A percentile compares a stretch with the other conserved stretches of the same genome.
These are phyloP conservation scores for Cataglyphis cursor DNA, from an alignment of 2,888 invertebrate genomes.

Conservation along the genomic window DNA sequence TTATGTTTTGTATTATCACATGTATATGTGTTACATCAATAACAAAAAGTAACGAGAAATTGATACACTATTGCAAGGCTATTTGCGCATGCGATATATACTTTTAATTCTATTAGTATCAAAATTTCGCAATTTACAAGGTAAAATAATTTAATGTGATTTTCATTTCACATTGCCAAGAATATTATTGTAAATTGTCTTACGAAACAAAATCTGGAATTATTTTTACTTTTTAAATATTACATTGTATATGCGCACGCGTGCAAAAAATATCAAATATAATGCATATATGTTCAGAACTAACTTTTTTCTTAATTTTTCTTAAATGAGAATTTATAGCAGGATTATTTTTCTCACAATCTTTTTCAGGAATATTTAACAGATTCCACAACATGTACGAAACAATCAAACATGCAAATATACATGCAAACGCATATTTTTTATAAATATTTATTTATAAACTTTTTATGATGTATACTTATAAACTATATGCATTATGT, in stretches of 20 bases:
- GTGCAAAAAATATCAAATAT: conserved; percentile 3
- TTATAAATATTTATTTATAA: conserved; percentile 70
- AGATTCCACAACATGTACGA: background rate
- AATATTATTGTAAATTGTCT: background rate
- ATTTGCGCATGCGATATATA: conserved; percentile 12
- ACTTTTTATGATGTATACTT: conserved; percentile 44
- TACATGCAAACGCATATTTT: conserved; percentile 14
- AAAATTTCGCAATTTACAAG: background rate
- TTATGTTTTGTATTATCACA: background rate
- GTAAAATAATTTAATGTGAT: background rate
- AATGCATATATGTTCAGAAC: background rate
- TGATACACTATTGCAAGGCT: conserved; percentile 3
- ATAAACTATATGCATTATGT: background rate
- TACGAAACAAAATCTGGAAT: background rate
- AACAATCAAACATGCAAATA: background rate
- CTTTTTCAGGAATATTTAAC: background rate
- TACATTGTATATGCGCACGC: background rate
- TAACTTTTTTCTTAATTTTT: background rate
- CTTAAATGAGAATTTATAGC: background rate
- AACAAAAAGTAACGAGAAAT: background rate
- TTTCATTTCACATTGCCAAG: background rate
- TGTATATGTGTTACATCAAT: background rate
- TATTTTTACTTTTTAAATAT: background rate
- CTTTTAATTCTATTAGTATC: conserved; percentile 5
- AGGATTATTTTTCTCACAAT: background rate